These are phyloP conservation scores for Galemys pyrenaicus DNA, from an alignment of 2,113 vertebrate species.

Conservation along the genomic window DNA sequence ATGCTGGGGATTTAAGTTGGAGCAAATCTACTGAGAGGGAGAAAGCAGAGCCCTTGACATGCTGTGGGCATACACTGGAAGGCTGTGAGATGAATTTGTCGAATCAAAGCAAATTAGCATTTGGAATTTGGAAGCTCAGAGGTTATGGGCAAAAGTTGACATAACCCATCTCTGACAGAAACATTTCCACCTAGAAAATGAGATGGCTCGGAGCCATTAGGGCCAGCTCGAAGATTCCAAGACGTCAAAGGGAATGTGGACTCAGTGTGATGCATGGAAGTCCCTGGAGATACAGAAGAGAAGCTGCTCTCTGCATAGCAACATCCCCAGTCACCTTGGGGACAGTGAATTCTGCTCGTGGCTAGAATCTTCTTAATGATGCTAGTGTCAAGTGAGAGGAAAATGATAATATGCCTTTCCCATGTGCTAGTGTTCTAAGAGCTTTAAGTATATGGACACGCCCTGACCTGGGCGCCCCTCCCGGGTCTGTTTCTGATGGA, in stretches of 20 bases:
- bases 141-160: neutral
- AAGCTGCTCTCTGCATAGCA: neutral
- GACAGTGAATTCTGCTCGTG: neutral
- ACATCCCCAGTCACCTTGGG: neutral
- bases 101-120: constrained; percentile 21
- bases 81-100: neutral
- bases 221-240: neutral
- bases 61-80: accelerated
- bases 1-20: neutral
- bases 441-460: neutral
- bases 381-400: neutral
- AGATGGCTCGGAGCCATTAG: neutral
- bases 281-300: neutral
- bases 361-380: neutral
- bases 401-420: neutral
- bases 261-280: neutral
- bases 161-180: neutral
- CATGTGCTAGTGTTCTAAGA: neutral
- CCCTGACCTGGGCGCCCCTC: neutral
- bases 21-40: neutral
- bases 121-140: constrained; percentile 19
- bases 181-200: neutral
- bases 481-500: neutral
- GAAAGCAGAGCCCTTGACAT: neutral
- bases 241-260: neutral